These are phyloP conservation scores for Anolis carolinensis DNA, from an alignment of 2,113 vertebrate species.

Conservation along the genomic window DNA sequence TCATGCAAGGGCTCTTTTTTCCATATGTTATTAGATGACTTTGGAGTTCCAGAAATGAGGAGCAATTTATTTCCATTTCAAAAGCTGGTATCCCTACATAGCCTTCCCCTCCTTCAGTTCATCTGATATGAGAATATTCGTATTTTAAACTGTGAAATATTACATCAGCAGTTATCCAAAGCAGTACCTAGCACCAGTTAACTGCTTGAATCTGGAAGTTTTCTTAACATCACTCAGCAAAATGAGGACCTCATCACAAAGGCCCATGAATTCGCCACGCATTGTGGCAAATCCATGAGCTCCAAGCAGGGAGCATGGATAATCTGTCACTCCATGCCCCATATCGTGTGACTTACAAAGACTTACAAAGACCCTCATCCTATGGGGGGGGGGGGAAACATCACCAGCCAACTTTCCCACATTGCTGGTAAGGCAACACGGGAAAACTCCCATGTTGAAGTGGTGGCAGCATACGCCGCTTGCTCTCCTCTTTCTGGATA, in stretches of 20 bases:
- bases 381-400: no score
- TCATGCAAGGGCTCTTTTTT: background rate
- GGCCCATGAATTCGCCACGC: no score
- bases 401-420: no score
- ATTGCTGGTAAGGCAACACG: no score
- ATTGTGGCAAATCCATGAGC: no score
- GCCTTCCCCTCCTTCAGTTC: background rate
- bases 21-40: background rate
- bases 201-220: background rate
- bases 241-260: background rate
- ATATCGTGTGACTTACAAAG: no score
- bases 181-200: background rate
- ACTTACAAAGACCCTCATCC: no score
- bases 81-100: background rate
- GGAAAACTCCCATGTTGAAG: no score
- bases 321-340: no score
- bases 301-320: no score
- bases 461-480: no score
- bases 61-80: fast-evolving
- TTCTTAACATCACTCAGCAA: background rate
- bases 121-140: background rate
- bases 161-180: background rate
- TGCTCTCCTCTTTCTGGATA: no score
- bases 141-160: background rate
- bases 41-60: background rate